Evolutionary conservation across 2,797 vertebrate genomes (phyloP).

Genomic region (Lophius americanus): DNA sequence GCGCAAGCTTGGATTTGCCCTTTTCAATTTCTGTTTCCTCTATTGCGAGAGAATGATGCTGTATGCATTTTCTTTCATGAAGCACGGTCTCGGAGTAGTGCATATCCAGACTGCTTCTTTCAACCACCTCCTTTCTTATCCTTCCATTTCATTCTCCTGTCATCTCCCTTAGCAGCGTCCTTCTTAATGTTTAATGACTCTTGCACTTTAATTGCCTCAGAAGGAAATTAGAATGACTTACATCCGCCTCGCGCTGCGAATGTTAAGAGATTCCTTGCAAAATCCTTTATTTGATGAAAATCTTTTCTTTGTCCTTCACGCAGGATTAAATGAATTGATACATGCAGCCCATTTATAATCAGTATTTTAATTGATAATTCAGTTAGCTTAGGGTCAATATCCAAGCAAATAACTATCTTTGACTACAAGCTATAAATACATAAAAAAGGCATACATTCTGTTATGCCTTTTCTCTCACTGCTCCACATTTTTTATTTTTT

Average conservation of each 20-base stretch:
- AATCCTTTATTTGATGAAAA: too few species aligned
- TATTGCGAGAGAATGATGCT: slow-evolving; percentile 62
- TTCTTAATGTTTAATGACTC: slow-evolving; percentile 18
- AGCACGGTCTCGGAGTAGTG: slow-evolving; percentile 42
- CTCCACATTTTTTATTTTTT: background rate
- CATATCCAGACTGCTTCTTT: slow-evolving; percentile 25
- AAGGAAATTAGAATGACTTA: background rate
- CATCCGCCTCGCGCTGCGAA: slow-evolving; percentile 13
- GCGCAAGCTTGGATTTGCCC: slow-evolving; percentile 76
- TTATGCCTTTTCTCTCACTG: slow-evolving; percentile 25
- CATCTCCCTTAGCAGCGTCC: slow-evolving; percentile 22
- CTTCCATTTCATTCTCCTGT: slow-evolving; percentile 1
- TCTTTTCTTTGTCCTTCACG: slow-evolving; percentile 7
- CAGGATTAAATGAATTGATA: slow-evolving; percentile 24
- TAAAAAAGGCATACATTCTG: slow-evolving; percentile 51
- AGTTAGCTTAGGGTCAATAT: slow-evolving; percentile 8
- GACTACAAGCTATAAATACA: slow-evolving; percentile 23
- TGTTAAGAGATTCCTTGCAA: slow-evolving; percentile 19
- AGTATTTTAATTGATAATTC: slow-evolving; percentile 4
- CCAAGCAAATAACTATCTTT: slow-evolving; percentile 34
- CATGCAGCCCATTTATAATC: background rate
- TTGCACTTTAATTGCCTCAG: slow-evolving; percentile 26
- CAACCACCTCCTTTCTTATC: background rate
- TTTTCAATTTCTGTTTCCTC: slow-evolving; percentile 78
- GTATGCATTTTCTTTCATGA: slow-evolving; percentile 70